Base-by-base conservation (phyloP, 2,888 invertebrate genomes). In the Cephonodes hylas region DNA sequence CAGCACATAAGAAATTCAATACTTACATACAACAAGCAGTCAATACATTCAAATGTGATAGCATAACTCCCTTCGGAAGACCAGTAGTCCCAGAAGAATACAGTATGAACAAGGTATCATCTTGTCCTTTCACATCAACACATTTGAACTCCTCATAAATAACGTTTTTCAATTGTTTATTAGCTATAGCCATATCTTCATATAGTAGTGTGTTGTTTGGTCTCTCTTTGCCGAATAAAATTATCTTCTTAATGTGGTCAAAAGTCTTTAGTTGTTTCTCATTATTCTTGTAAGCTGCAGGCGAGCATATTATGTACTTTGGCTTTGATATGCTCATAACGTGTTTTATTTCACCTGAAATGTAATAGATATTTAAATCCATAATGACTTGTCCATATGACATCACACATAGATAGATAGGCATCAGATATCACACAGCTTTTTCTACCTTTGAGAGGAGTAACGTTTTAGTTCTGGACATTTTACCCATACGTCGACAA, bases 41-140 rank as follows among this genome's bases (percentile, higher is more conserved):
- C 0, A 89, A 62, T 0, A 83, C 67, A 68, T 86, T 89, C 0
- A 80, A 60, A 68, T 91, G 90, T 0, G 89, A 82, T 20, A 83
- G 27, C 81, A 87, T 81, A 0, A 90, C 91, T 2, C 89, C 91
- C 67, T 91, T 91, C 0, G 89, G 85, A 57, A 90, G 7, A 0
- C 91, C 90, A 0, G 90, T 90, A 0, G 91, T 91, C 0, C 91
- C 91, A 1, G 90, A 91, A 0, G 91, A 91, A 63, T 89, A 90
- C 25, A 89, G 48, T 15, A 91, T 76, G 8, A 86, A 73, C 7
- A 80, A 42, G 0, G 80, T 72, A 25, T 90, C 90, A 0, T 59
- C 70, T 38, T 83, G 80, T 0, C 86, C 86, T 1, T 73, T 53
- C 0, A 87, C 84, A 6, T 85, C 84, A 0, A 74, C 80, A 0